Evolutionary conservation across 2,888 invertebrate genomes (phyloP), one percentile per base, ranked within the genome.

Genomic region (Netelia virgata): DNA sequence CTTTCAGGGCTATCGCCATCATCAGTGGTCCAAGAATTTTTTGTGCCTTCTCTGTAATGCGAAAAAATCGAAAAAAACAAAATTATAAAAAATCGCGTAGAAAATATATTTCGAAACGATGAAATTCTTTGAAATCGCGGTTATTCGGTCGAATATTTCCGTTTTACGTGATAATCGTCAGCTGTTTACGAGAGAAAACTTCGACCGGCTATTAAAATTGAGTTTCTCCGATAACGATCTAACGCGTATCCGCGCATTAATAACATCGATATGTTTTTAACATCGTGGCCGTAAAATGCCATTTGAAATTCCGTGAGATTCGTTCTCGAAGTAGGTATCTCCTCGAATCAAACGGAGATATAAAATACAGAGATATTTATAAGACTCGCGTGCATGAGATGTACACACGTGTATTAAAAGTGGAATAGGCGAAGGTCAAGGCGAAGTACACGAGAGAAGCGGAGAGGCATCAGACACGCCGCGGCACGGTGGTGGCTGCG

Each of bases 1-100:
- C 95, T 93, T 97, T 97, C 91, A 97, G 93, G 16, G 96, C 97
- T 88, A 97, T 94, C 82, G 96, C 96, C 83, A 96, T 96, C 87
- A 97, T 94, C 84, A 97, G 93, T 1, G 97, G 97, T 84, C 97
- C 97, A 63, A 97, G 92, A 88, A 97, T 96, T 92, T 97, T 97
- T 79, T 95, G 95, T 1, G 96, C 97, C 94, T 97, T 97, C 95
- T 94, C 93, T 93, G 92, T 43, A 89, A 91, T 50, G 10, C 36
- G 18, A 70, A 61, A 61, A 68, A 8, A 23, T 11, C 47, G 16
- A 47, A 1, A 36, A 8, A 1, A 47, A 1, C 20, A 8, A 1
- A 47, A 14, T 53, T 9, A 11, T 69, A 23, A 23, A 23, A 28
- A 53, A 36, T 36, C 36, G 6, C 36, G 8, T 36, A 36, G 36